Conservation (phyloP, 2,113 vertebrate genomes). For the Sciurus niger region DNA sequence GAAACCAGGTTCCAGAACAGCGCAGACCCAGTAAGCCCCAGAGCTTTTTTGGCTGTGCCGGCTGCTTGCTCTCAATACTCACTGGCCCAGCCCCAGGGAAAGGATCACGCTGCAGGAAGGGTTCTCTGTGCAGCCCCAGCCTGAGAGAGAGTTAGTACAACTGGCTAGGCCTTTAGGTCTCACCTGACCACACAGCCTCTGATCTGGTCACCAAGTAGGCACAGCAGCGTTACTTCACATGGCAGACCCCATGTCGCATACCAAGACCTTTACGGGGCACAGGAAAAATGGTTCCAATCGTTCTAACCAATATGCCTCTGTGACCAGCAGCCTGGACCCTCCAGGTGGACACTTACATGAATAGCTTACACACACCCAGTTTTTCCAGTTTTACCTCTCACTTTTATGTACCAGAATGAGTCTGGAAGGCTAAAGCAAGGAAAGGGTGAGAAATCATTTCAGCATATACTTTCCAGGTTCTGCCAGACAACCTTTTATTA, state of each 20-base stretch:
- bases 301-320: neutral
- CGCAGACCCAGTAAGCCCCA: neutral
- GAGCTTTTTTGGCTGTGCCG: neutral
- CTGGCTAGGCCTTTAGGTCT: neutral
- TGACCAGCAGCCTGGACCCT: too few species aligned
- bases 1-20: neutral
- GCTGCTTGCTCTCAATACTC: too few species aligned
- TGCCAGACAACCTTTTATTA: slow-evolving; percentile 83
- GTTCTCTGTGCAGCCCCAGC: neutral
- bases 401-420: slow-evolving; percentile 23
- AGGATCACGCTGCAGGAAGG: neutral
- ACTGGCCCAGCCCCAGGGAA: neutral
- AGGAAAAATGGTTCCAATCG: neutral
- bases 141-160: neutral
- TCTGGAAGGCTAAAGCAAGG: neutral
- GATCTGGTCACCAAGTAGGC: neutral
- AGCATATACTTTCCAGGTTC: slow-evolving; percentile 66
- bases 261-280: neutral
- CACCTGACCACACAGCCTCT: neutral
- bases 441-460: slow-evolving; percentile 60
- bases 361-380: neutral
- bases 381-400: neutral
- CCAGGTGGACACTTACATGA: neutral
- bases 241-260: neutral
- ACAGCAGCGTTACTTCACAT: neutral